A percentile compares a stretch with the other conserved stretches of the same genome.
These are phyloP conservation scores for Mobula hypostoma DNA, from an alignment of 2,113 vertebrate genomes.

Conservation along the genomic window DNA sequence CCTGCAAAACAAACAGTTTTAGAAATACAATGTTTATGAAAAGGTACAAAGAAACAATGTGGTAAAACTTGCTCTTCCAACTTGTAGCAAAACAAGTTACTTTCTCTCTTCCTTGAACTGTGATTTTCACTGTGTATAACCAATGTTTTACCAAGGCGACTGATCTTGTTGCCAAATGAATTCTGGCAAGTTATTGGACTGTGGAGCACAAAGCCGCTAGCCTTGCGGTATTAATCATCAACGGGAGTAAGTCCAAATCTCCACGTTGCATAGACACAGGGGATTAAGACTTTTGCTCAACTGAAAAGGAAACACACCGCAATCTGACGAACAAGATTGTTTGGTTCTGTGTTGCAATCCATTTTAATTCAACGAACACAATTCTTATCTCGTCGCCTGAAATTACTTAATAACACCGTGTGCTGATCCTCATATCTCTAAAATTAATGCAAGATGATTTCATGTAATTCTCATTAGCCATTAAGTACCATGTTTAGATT, in stretches of 20 bases:
- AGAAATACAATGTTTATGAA: neutral
- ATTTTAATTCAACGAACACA: neutral
- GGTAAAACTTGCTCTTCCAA: neutral
- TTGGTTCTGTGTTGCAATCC: neutral
- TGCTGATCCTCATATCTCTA: neutral
- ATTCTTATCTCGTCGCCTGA: neutral
- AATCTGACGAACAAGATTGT: neutral
- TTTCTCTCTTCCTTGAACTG: neutral
- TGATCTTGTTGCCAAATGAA: no score
- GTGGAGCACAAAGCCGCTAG: neutral
- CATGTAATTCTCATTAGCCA: neutral
- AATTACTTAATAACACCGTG: neutral
- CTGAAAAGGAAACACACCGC: neutral
- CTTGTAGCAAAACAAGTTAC: neutral
- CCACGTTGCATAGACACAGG: no score
- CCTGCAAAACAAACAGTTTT: conserved; percentile 59
- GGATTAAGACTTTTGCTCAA: neutral
- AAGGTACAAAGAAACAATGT: neutral
- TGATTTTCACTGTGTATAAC: neutral
- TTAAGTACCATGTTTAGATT: neutral
- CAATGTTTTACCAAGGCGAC: neutral
- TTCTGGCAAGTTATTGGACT: neutral
- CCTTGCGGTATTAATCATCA: neutral
- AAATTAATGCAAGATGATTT: neutral
- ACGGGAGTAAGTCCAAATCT: no score